Percentiles rank a stretch among this genome's conserved stretches.
phyloP scores from a whole-genome alignment of 2,888 invertebrate species.

The Drosophila suboccidentalis region DNA sequence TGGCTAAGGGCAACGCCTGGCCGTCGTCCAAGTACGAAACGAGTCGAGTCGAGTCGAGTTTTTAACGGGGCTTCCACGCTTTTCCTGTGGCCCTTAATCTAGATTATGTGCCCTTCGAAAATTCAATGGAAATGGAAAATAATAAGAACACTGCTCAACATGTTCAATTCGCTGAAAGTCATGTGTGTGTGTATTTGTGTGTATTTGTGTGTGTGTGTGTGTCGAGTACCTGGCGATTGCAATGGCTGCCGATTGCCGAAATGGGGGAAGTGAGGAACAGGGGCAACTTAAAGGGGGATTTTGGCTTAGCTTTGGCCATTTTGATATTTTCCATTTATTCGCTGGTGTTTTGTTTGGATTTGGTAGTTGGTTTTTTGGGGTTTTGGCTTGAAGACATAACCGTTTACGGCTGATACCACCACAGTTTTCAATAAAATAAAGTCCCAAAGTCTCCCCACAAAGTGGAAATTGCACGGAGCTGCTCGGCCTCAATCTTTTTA shows the following conservation, averaged over 20 bases:
- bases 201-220: constrained; percentile 27
- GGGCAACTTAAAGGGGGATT: constrained; percentile 16
- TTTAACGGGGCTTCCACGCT: constrained; percentile 34
- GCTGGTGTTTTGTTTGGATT: constrained; percentile 62
- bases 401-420: constrained; percentile 68
- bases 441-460: constrained; percentile 14
- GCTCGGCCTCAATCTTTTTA: constrained; percentile 27
- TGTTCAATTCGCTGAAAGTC: constrained; percentile 57
- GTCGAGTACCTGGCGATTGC: constrained; percentile 56
- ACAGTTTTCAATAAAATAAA: constrained; percentile 61
- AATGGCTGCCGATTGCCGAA: constrained; percentile 18
- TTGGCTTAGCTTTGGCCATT: constrained; percentile 65
- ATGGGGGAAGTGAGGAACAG: background rate
- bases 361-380: constrained; percentile 46
- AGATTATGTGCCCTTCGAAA: constrained; percentile 65
- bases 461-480: constrained; percentile 8
- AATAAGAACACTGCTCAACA: constrained; percentile 57
- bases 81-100: constrained; percentile 59
- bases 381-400: constrained; percentile 62
- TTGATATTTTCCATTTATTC: constrained; percentile 70
- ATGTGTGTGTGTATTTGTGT: constrained; percentile 10
- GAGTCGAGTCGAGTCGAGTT: background rate
- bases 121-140: constrained; percentile 69
- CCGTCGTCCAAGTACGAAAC: constrained; percentile 51
- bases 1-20: constrained; percentile 57